phyloP scores from a whole-genome alignment of 2,113 vertebrate genomes.

The Sylvicapra grimmia region DNA sequence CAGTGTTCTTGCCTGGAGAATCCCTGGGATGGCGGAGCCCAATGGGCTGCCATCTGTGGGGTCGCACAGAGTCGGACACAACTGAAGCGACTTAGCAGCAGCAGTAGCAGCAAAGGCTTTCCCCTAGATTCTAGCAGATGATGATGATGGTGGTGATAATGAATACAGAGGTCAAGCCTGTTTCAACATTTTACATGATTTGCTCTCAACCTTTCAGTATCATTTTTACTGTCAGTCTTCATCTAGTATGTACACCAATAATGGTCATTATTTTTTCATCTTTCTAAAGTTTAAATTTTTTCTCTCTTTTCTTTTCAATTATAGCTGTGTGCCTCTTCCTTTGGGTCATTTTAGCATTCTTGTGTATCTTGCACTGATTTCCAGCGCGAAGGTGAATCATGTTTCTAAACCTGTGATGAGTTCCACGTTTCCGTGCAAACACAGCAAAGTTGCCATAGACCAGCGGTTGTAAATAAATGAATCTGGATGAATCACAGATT shows the following conservation, averaged over 20 bases:
- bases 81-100: no score
- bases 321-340: neutral
- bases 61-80: rapidly evolving
- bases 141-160: neutral
- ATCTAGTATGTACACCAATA: neutral
- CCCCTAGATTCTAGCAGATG: neutral
- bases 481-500: neutral
- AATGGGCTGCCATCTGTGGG: no score
- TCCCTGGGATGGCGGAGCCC: no score
- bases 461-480: neutral
- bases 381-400: neutral
- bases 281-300: neutral
- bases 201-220: neutral
- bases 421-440: neutral
- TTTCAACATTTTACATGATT: neutral
- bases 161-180: neutral
- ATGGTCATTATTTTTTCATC: neutral
- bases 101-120: no score
- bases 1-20: no score
- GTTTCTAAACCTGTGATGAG: neutral
- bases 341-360: neutral
- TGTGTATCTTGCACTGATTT: neutral
- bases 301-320: neutral
- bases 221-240: neutral
- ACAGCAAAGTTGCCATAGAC: neutral